These are phyloP conservation scores for Myopa tessellatipennis DNA, from an alignment of 2,888 invertebrate species.

Conservation along the genomic window DNA sequence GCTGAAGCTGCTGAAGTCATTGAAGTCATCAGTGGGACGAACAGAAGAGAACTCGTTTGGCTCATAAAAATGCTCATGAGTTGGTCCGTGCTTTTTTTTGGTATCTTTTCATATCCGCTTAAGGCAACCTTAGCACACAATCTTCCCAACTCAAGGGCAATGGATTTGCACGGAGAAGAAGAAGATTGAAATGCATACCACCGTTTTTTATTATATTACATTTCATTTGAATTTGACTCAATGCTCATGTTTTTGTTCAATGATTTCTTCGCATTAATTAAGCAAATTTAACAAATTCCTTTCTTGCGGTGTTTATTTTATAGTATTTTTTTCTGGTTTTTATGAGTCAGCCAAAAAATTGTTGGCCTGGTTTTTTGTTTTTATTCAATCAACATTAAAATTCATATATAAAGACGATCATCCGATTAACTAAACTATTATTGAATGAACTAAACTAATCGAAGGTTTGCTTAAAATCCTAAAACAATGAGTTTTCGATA, in stretches of 20 bases:
- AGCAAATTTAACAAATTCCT: not conserved
- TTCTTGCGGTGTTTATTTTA: not conserved
- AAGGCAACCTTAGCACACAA: not conserved
- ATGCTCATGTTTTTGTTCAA: no score
- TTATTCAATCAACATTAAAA: no score
- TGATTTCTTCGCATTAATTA: not conserved
- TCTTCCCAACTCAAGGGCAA: constrained; percentile 1
- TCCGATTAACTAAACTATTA: no score
- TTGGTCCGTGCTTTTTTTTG: not conserved
- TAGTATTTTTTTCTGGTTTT: not conserved
- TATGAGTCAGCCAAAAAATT: not conserved
- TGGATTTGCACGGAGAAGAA: constrained; percentile 24
- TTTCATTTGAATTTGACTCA: no score
- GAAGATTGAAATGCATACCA: not conserved
- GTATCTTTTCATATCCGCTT: not conserved
- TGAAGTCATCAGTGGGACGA: not conserved
- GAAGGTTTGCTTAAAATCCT: no score
- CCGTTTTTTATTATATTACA: no score
- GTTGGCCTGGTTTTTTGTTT: no score
- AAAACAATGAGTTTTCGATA: no score
- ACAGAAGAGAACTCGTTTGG: not conserved
- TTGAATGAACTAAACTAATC: no score
- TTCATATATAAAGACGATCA: no score
- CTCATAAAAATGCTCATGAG: not conserved
- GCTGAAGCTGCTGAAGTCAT: not conserved